These are phyloP conservation scores for Pachypanchax playfairii DNA, from an alignment of 2,113 vertebrate species.

Conservation along the genomic window DNA sequence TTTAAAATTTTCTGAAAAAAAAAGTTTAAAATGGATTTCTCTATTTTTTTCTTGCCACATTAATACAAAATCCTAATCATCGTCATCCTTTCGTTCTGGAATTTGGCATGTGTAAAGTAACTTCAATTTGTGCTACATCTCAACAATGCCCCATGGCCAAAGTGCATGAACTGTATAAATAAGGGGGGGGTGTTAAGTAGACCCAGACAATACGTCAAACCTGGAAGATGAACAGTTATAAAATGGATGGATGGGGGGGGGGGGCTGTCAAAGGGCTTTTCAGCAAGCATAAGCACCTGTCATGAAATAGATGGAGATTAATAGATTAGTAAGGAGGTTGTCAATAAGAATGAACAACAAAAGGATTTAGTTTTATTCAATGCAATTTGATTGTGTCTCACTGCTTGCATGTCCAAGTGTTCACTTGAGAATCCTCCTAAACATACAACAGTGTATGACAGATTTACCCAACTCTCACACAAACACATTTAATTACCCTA, in stretches of 20 bases:
- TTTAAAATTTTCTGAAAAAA: constrained; percentile 31
- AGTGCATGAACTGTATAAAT: constrained; percentile 3
- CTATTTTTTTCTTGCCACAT: constrained; percentile 31
- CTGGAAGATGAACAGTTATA: constrained; percentile 17
- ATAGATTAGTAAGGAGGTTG: not conserved
- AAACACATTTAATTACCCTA: no score
- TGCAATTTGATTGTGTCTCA: not conserved
- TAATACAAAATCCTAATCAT: constrained; percentile 42
- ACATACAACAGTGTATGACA: no score
- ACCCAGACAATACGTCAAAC: constrained; percentile 27
- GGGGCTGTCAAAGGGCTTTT: not conserved
- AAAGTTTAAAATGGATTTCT: constrained; percentile 1
- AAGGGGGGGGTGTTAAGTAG: constrained; percentile 16
- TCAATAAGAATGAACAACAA: not conserved
- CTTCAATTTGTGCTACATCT: constrained; percentile 25
- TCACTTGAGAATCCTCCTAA: not conserved
- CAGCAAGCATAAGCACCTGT: not conserved
- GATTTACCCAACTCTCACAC: not conserved
- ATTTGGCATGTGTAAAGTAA: constrained; percentile 36
- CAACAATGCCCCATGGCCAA: constrained; percentile 17
- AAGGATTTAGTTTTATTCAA: not conserved
- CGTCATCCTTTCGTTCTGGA: constrained; percentile 44
- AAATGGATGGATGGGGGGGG: not conserved
- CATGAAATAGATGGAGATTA: not conserved
- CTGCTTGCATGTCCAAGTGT: not conserved